Evolutionary conservation across 2,888 invertebrate species (phyloP).

Genomic region (Polydrusus pterygomalis): DNA sequence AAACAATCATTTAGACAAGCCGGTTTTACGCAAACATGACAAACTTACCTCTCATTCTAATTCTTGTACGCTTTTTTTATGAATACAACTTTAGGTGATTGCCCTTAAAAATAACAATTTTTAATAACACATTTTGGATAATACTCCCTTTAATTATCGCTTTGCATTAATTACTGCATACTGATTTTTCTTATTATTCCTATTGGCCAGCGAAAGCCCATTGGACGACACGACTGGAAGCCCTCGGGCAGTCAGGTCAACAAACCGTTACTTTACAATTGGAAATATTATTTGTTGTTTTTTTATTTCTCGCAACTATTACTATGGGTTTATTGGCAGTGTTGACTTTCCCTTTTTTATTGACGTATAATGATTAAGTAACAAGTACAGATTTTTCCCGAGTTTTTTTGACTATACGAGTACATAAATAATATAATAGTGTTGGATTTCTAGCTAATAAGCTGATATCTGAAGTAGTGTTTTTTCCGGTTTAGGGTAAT

Average conservation of each 20-base stretch:
- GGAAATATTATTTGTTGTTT: slow-evolving; percentile 23
- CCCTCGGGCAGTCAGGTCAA: slow-evolving; percentile 35
- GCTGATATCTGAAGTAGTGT: too few species aligned
- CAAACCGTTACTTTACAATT: slow-evolving; percentile 36
- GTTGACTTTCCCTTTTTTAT: slow-evolving; percentile 19
- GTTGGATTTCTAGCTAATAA: too few species aligned
- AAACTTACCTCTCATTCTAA: too few species aligned
- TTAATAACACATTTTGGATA: too few species aligned
- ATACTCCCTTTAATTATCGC: too few species aligned
- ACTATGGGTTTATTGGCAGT: slow-evolving; percentile 4
- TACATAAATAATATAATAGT: neutral
- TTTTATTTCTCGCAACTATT: slow-evolving; percentile 15
- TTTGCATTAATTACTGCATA: too few species aligned
- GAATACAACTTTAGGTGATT: too few species aligned
- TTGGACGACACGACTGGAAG: slow-evolving; percentile 25
- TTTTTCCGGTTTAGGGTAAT: too few species aligned
- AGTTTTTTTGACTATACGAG: neutral
- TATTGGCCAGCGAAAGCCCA: slow-evolving; percentile 30
- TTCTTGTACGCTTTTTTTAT: too few species aligned
- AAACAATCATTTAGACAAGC: too few species aligned
- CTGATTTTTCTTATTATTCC: neutral
- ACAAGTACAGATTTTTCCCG: neutral
- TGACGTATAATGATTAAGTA: neutral
- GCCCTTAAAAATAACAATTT: too few species aligned
- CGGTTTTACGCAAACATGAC: too few species aligned